phyloP scores from a whole-genome alignment of 2,797 vertebrate species.

The Sitta carolinensis region DNA sequence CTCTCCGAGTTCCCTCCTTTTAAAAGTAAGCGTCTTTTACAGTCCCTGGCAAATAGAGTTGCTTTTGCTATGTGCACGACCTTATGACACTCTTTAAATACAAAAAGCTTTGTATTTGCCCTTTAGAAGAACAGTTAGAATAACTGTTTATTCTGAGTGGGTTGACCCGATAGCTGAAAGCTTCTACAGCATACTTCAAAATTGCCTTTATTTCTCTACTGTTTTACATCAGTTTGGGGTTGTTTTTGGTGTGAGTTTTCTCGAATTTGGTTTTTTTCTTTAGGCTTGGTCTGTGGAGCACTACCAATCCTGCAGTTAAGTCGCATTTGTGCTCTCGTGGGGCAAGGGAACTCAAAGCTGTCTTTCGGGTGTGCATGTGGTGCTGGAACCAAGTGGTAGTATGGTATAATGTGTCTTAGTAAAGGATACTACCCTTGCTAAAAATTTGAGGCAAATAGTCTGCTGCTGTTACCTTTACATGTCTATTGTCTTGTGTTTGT shows the following conservation, averaged over 20 bases:
- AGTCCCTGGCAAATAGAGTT: background rate
- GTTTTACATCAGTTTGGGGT: background rate
- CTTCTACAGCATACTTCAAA: background rate
- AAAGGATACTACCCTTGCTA: background rate
- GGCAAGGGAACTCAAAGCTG: background rate
- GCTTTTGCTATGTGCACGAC: background rate
- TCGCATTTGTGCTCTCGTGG: background rate
- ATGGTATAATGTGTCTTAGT: background rate
- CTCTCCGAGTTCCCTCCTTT: accelerated
- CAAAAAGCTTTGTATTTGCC: background rate
- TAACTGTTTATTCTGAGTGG: background rate
- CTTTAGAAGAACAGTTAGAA: background rate
- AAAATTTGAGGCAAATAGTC: background rate
- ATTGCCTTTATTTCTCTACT: background rate
- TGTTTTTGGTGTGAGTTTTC: background rate
- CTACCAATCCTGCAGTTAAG: background rate
- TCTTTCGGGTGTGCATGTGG: background rate
- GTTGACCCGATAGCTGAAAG: background rate
- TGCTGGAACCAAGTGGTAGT: background rate
- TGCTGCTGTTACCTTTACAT: background rate
- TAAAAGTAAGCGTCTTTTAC: background rate
- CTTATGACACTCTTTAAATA: background rate
- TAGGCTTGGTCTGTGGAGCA: background rate
- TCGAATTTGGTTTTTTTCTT: background rate
- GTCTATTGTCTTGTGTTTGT: background rate